phyloP scores from a whole-genome alignment of 2,797 vertebrate genomes.

The Alfaro cultratus region DNA sequence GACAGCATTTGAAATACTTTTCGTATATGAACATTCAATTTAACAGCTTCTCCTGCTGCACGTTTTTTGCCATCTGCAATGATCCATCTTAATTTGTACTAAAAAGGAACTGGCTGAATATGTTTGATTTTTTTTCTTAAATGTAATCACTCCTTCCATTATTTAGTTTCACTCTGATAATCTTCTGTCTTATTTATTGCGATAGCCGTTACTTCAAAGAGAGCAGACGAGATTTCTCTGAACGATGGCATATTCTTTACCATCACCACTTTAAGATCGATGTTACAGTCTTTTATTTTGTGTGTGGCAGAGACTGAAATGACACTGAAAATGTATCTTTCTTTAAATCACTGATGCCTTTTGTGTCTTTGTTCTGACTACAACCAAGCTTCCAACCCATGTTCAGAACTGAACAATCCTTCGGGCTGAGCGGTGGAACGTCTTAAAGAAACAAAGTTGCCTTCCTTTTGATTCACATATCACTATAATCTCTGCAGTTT shows the following conservation, averaged over 20 bases:
- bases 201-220: conserved; percentile 57
- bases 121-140: conserved; percentile 68
- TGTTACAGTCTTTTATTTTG: conserved; percentile 32
- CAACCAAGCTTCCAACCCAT: background rate
- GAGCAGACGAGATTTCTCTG: conserved; percentile 47
- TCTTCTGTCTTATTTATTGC: conserved; percentile 69
- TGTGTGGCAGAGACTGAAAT: conserved; percentile 3
- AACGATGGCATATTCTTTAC: conserved; percentile 28
- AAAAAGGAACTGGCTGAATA: conserved; percentile 69
- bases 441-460: background rate
- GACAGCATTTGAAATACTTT: conserved; percentile 97
- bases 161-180: conserved; percentile 65
- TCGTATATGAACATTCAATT: conserved; percentile 93
- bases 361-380: background rate
- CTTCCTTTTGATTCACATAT: background rate
- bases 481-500: background rate
- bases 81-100: conserved; percentile 72
- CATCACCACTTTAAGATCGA: conserved; percentile 18
- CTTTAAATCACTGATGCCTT: background rate
- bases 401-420: background rate
- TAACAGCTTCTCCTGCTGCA: conserved; percentile 85
- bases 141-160: conserved; percentile 63
- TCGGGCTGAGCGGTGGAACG: background rate
- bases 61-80: conserved; percentile 53
- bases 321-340: background rate